Base-by-base conservation (phyloP, 1,140 invertebrate genomes). In the Adoxophyes honmai region DNA sequence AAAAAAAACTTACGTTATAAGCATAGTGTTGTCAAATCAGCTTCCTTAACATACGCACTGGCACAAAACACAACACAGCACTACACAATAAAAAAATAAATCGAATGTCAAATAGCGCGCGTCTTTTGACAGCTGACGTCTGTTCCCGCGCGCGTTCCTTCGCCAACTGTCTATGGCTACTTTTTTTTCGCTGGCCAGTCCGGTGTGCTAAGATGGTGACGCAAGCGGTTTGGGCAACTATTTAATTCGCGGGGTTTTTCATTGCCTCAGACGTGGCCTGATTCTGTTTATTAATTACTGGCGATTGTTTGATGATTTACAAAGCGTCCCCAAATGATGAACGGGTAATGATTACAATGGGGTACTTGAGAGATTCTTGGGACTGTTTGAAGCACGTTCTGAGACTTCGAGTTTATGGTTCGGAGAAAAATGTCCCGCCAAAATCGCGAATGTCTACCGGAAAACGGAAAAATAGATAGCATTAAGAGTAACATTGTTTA, bases 211-310 rank as follows among this genome's bases (percentile, higher is more conserved):
- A 76, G 61, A 62, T 28, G 21, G 56, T 86, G 83, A 86, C 79
- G 83, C 78, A 86, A 86, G 77, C 55, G 36, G 72, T 86, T 86
- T 84, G 71, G 80, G 78, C 80, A 86, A 79, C 59, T 36, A 59
- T 39, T 51, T 36, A 55, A 48, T 55, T 62, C 59, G 48, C 57
- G 66, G 65, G 72, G 73, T 84, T 83, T 83, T 79, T 75, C 67
- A 66, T 84, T 81, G 75, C 75, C 57, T 55, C 75, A 75, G 61
- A 62, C 37, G 53, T 55, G 51, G 33, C 34, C 64, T 59, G 52
- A 44, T 60, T 61, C 16, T 48, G 42, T 48, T 48, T 48, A 48
- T 48, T 48, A 48, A 48, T 48, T 48, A n/a, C 42, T 48, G 8
- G 21, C 42, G 18, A 48, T 48, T 48, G 42, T 48, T 48, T 48